phyloP scores from a whole-genome alignment of 2,888 invertebrate genomes.

The Scrobipalpa costella region DNA sequence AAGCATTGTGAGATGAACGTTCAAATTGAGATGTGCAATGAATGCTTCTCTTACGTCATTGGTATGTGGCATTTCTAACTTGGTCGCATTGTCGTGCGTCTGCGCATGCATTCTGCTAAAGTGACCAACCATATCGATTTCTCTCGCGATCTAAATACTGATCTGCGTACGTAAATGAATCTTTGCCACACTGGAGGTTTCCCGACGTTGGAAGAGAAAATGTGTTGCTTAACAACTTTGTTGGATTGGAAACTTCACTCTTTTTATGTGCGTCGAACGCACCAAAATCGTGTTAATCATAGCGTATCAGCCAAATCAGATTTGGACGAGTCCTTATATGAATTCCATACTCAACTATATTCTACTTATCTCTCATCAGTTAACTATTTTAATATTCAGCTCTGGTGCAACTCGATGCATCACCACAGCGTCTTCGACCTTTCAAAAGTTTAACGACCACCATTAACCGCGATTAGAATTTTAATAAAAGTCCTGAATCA shows the following conservation, averaged over 20 bases:
- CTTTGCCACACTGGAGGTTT: constrained; percentile 18
- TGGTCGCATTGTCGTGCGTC: constrained; percentile 40
- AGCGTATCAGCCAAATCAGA: too few relatives aligned
- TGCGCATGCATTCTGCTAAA: constrained; percentile 53
- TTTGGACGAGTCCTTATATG: too few relatives aligned
- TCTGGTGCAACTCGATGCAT: background rate
- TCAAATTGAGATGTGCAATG: constrained; percentile 18
- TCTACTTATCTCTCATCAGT: too few relatives aligned
- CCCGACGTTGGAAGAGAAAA: background rate
- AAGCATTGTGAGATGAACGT: constrained; percentile 11
- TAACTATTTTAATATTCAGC: too few relatives aligned
- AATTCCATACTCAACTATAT: too few relatives aligned
- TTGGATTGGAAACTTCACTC: constrained; percentile 1
- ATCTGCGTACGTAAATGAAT: constrained; percentile 18
- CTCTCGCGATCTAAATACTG: constrained; percentile 50
- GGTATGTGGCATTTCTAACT: constrained; percentile 27
- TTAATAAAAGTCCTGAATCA: background rate
- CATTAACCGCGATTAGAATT: background rate
- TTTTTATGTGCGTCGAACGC: too few relatives aligned
- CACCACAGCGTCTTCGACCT: background rate
- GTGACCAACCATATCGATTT: constrained; percentile 64
- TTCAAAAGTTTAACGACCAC: constrained; percentile 6
- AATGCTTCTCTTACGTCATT: background rate
- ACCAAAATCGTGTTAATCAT: too few relatives aligned
- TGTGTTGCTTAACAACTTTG: background rate